phyloP scores from a whole-genome alignment of 2,113 vertebrate species.

The Centropus bengalensis region DNA sequence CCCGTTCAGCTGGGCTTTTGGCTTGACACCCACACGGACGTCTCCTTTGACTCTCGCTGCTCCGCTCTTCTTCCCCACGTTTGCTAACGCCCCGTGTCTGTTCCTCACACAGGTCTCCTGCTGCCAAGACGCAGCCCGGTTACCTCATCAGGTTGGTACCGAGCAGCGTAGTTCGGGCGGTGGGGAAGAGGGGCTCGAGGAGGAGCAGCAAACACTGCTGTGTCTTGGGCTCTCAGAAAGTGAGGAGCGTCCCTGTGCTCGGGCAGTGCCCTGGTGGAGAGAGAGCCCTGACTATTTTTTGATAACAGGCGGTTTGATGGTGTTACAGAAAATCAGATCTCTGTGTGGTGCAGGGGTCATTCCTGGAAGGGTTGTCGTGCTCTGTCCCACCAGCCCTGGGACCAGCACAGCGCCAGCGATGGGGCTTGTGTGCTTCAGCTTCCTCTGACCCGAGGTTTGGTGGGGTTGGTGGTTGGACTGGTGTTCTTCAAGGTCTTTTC shows the following conservation, averaged over 20 bases:
- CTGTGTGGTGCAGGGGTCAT: not conserved
- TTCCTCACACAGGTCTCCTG: constrained; percentile 54
- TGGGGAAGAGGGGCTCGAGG: not conserved
- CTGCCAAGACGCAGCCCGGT: constrained; percentile 61
- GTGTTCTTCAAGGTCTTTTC: too few relatives aligned
- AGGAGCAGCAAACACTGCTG: not conserved
- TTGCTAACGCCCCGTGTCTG: not conserved
- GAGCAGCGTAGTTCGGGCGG: not conserved
- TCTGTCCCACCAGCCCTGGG: not conserved
- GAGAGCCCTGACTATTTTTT: not conserved
- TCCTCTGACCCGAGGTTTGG: not conserved
- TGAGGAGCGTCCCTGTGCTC: not conserved
- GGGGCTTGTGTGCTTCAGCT: not conserved
- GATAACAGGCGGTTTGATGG: not conserved
- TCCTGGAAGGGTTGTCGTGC: not conserved
- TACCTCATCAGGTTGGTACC: constrained; percentile 82
- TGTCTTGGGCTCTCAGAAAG: not conserved
- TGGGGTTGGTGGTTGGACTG: too few relatives aligned
- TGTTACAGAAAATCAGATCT: not conserved
- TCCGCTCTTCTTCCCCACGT: not conserved
- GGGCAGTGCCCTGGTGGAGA: not conserved
- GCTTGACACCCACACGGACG: rapidly evolving
- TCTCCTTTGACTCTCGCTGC: not conserved
- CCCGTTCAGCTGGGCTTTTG: not conserved
- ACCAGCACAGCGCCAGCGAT: not conserved